phyloP scores from a whole-genome alignment of 2,888 invertebrate genomes.

The Cancer borealis region DNA sequence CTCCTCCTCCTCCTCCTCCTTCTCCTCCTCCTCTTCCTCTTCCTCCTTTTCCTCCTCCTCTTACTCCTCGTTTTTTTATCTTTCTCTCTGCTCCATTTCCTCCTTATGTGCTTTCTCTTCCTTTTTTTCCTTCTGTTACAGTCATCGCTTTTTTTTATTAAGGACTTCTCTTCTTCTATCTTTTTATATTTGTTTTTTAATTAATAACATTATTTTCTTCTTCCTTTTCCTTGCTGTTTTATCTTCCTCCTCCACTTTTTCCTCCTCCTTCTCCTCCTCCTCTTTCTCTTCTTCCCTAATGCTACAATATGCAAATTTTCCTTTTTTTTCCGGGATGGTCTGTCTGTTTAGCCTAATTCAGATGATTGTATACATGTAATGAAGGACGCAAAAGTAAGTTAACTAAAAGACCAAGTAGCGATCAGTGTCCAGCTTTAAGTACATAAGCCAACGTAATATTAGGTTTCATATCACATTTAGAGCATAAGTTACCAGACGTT shows the following conservation, averaged over 20 bases:
- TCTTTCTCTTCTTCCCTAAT: not conserved
- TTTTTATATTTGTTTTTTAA: not conserved
- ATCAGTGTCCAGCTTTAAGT: not conserved
- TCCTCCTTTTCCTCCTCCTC: not conserved
- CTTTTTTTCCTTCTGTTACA: not conserved
- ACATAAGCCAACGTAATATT: not conserved
- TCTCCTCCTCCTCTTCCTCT: not conserved
- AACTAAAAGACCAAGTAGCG: not conserved
- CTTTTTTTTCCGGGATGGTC: not conserved
- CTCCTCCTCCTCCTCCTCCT: not conserved
- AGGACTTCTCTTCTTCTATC: not conserved
- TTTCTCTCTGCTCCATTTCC: not conserved
- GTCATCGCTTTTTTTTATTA: not conserved
- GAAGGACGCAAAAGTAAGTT: not conserved
- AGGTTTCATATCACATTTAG: not conserved
- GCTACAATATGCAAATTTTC: slow-evolving; percentile 1
- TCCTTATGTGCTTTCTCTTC: not conserved
- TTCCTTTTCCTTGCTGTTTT: not conserved
- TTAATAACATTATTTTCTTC: not conserved
- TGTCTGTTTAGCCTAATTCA: slow-evolving; percentile 4
- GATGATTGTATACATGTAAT: not conserved
- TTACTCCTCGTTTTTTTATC: not conserved
- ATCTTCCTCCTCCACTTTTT: not conserved
- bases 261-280: not conserved
- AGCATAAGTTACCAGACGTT: not conserved